Percentiles rank a stretch among this genome's conserved stretches.
Conservation (phyloP, 2,113 vertebrate species). For the Strix uralensis region DNA sequence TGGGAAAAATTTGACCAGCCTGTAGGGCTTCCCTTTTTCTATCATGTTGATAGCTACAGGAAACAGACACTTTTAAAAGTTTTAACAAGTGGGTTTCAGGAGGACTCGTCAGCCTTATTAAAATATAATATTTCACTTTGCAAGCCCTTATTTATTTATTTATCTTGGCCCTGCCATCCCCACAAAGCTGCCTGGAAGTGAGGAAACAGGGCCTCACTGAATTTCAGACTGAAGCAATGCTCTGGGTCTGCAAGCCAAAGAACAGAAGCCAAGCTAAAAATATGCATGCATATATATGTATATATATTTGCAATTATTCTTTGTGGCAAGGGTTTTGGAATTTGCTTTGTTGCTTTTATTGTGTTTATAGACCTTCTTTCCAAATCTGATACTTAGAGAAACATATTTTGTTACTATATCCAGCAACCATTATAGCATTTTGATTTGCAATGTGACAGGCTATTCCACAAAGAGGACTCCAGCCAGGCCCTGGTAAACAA, state of each 20-base stretch:
- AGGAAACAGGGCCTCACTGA: background rate
- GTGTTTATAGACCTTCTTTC: background rate
- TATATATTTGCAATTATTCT: background rate
- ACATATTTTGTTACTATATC: background rate
- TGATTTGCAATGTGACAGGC: background rate
- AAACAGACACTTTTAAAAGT: slow-evolving; percentile 19
- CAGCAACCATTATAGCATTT: background rate
- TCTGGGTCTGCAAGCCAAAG: background rate
- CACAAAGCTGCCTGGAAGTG: background rate
- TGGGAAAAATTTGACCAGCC: background rate
- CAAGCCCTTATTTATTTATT: slow-evolving; percentile 17
- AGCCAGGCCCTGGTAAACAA: background rate
- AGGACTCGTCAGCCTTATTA: background rate
- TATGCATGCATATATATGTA: background rate
- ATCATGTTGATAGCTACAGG: slow-evolving; percentile 5
- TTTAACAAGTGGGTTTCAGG: slow-evolving; percentile 10
- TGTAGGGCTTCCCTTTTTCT: background rate
- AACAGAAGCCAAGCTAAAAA: slow-evolving; percentile 1
- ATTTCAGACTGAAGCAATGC: background rate
- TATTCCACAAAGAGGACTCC: background rate
- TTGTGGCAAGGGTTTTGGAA: background rate
- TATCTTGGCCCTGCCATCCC: slow-evolving; percentile 2
- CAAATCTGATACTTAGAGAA: background rate
- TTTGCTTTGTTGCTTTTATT: background rate
- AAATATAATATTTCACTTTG: background rate